Base-by-base conservation (phyloP, 2,797 vertebrate species). In the Ctenochaetus hawaiiensis region DNA sequence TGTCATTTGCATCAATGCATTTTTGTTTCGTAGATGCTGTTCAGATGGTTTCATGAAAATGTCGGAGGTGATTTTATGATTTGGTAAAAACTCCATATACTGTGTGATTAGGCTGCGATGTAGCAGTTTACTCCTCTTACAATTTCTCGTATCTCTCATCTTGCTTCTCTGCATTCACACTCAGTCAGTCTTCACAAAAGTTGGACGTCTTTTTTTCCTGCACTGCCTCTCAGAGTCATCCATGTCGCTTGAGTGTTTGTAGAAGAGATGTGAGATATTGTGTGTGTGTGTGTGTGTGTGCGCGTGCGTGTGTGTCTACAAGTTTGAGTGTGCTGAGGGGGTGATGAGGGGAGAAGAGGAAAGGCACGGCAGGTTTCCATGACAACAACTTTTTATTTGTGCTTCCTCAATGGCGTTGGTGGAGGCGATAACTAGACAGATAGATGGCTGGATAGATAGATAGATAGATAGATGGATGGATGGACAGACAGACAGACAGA, bases 371-470 rank as follows among this genome's bases (percentile, higher is more conserved):
- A 76, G 68, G 94, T 95, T 94, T 86, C 93, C 91, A 94, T 95
- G 94, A 93, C 93, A 91, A 94, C 94, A 80, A 87, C 85, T 92
- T 91, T 91, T 91, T 90, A 88, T 94, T 90, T 91, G 76, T 53
- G 70, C 88, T 91, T 93, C 87, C 85, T 93, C 83, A 86, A 75
- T 89, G 84, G 80, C 57, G 73, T 90, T 87, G 86, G 83, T 89
- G 86, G 78, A 78, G 43, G 26, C 78, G 26, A 69, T 13, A 41
- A 23, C 83, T 53, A 75, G 61, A 74, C 51, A 70, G 61, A 70
- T 18, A 56, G 61, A 67, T 58, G 49, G 68, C 70, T 34, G 20
- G 67, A 85, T 60, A 73, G 82, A 76, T 17, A 44, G 56, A 81
- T 9, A 18, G 67, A 81, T 5, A 39, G 66, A 76, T 8, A 23